Conservation (phyloP, 1,140 invertebrate species). For the Leptonema lineaticorne region DNA sequence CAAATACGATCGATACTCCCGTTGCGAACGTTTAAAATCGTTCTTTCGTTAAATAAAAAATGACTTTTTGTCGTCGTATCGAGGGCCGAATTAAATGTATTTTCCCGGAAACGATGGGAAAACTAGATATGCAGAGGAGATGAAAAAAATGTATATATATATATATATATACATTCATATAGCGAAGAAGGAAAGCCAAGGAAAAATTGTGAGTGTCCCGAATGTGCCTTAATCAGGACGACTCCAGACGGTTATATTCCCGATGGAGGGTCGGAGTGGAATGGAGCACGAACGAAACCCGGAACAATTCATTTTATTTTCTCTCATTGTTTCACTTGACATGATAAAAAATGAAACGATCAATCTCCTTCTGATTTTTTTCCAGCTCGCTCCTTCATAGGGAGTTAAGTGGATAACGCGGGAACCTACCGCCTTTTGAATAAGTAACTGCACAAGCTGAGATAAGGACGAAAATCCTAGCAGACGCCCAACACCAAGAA, state of each 20-base stretch:
- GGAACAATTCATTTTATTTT: conserved; percentile 41
- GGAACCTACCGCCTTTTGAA: conserved; percentile 33
- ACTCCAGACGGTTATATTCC: conserved; percentile 25
- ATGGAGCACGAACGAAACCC: too few species aligned
- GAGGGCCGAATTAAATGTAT: too few species aligned
- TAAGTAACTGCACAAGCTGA: conserved; percentile 32
- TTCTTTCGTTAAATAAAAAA: too few species aligned
- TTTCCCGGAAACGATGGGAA: too few species aligned
- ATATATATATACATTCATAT: too few species aligned
- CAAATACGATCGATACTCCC: too few species aligned
- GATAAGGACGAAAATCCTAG: conserved; percentile 31
- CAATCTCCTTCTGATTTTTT: conserved; percentile 41
- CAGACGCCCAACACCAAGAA: conserved; percentile 19
- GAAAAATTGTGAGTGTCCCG: conserved; percentile 24
- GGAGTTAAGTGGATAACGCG: conserved; percentile 40
- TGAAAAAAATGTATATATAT: too few species aligned
- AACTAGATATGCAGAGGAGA: too few species aligned
- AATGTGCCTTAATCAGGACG: conserved; percentile 36
- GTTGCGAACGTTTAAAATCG: too few species aligned
- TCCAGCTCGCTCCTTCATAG: conserved; percentile 39
- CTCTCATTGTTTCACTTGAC: conserved; percentile 42
- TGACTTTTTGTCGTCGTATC: too few species aligned
- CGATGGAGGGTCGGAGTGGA: conserved; percentile 12
- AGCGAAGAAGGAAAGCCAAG: too few species aligned
- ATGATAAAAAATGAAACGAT: conserved; percentile 42